Base-by-base conservation (phyloP, 2,113 vertebrate species). In the Paedocypris sp. region DNA sequence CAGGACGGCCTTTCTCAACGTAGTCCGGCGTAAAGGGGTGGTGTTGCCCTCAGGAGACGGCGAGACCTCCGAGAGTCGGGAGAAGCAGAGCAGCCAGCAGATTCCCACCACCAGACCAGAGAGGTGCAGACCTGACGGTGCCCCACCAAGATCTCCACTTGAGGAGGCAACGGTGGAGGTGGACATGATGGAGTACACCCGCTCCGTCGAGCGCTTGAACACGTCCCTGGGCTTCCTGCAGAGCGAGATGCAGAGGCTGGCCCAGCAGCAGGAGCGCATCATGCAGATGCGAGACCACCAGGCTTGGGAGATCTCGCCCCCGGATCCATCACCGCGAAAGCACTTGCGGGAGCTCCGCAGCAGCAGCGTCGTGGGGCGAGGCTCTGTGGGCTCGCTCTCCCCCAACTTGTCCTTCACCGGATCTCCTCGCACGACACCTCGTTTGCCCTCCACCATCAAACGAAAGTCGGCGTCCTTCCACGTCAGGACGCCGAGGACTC, bases 261-360 rank as follows among this genome's bases (percentile, higher is more conserved):
- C 92, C 7, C 88, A 91, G 73, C 95, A 98, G 77, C 95, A 99
- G 79, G 94, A 97, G 68, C 86, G 84, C 77, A 83, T 99, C 64
- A 94, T 99, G 93, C 85, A 90, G 57, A 94, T 95, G 89, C 85
- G 91, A 22, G 94, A 98, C 28, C 86, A 93, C 26, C 91, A 94
- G 41, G 68, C 90, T 19, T 98, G 93, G 93, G 90, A 91, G 62
- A 91, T 94, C 48, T 90, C 93, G 12, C 91, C 93, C 8, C 90
- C 94, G 2, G 76, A 74, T 13, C 89, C 92, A 12, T 92, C 91
- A 47, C 91, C 92, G 22, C 91, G 93, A 76, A 93, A 89, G 69
- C 91, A 92, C 64, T 70, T 84, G 6, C 78, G 88, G 0, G 91
- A 97, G 53, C 74, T 90, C 29, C 91, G 90, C 20, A 79, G 84